Evolutionary conservation across 2,797 vertebrate species (phyloP).

Genomic region (Propithecus deckenii): DNA sequence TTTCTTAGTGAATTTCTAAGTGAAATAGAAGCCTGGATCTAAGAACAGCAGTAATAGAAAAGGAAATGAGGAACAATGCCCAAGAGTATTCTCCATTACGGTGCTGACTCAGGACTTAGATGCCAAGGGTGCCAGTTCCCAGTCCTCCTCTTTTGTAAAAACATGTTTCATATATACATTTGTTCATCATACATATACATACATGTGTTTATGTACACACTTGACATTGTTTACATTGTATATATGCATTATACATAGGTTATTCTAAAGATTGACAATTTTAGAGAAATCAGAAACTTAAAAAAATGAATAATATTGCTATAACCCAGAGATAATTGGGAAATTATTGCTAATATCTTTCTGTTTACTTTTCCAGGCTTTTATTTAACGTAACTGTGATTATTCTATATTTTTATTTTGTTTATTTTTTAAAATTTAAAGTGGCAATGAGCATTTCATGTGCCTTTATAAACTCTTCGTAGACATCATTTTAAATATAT

Average conservation of each 20-base stretch:
- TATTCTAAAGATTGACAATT: neutral
- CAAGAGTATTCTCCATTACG: neutral
- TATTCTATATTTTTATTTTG: neutral
- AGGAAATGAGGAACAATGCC: neutral
- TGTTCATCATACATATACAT: neutral
- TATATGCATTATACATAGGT: neutral
- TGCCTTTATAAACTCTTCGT: neutral
- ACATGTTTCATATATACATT: neutral
- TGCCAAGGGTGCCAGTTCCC: accelerated
- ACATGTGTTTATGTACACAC: neutral
- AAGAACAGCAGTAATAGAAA: neutral
- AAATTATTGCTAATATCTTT: neutral
- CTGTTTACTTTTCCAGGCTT: neutral
- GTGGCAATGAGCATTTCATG: neutral
- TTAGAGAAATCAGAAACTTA: neutral
- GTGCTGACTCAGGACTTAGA: neutral
- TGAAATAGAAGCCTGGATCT: neutral
- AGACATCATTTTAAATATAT: neutral
- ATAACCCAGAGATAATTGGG: neutral
- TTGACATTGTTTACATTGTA: neutral
- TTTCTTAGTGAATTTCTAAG: neutral
- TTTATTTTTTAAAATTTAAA: neutral
- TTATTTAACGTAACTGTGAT: neutral
- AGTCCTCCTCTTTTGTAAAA: neutral
- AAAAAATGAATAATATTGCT: constrained; percentile 13